Conservation (phyloP, 2,888 invertebrate genomes). For the Tortricodes alternella region DNA sequence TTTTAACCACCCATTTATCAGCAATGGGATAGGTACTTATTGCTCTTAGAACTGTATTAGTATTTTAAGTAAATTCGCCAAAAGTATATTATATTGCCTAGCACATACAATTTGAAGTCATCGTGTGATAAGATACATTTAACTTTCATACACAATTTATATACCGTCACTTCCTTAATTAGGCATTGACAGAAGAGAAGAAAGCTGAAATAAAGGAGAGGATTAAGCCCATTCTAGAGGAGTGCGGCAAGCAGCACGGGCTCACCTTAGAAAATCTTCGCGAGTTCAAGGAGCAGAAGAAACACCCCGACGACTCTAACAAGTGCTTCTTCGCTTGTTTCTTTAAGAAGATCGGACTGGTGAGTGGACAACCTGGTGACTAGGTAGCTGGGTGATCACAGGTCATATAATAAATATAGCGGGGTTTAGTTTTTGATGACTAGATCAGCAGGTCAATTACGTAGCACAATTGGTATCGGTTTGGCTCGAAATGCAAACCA, state of each 20-base stretch:
- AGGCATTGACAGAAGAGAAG: conserved; percentile 28
- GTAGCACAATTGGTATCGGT: no score
- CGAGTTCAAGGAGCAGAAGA: conserved; percentile 19
- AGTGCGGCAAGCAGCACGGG: conserved; percentile 23
- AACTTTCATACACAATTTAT: no score
- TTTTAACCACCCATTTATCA: no score
- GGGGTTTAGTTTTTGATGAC: neutral
- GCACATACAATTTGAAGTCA: no score
- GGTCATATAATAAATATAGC: neutral
- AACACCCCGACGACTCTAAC: conserved; percentile 19
- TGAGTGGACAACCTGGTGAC: conserved; percentile 4
- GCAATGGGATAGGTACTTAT: no score
- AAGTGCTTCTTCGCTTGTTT: conserved; percentile 31
- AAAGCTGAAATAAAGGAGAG: conserved; percentile 23
- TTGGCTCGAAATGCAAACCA: no score
- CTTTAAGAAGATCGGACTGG: conserved; percentile 30
- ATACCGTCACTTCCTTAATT: no score
- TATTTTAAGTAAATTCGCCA: no score
- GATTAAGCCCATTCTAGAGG: conserved; percentile 10
- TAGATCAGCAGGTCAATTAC: neutral
- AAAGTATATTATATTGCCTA: no score
- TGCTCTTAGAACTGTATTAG: no score
- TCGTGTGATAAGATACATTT: no score
- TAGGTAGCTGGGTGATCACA: neutral
- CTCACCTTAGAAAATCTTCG: conserved; percentile 18